Base-by-base conservation (phyloP, 2,888 invertebrate genomes). In the Phengaris arion region DNA sequence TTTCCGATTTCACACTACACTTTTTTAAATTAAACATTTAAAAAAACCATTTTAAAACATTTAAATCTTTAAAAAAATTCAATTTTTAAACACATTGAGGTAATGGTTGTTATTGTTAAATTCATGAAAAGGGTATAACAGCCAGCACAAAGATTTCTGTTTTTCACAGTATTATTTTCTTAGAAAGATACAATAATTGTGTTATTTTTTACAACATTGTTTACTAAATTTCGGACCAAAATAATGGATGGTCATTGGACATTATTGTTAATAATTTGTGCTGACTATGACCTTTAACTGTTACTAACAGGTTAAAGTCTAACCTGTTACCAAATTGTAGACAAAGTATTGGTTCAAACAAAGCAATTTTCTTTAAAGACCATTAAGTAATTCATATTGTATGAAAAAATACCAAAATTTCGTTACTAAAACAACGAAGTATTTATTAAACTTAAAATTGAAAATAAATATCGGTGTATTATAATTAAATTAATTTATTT, bases 1-100 rank as follows among this genome's bases (percentile, higher is more conserved):
- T 88, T 85, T 90, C 92, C 92, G 92, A 91, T 92, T 91, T 90
- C 92, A 91, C 90, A 81, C 92, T 92, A 92, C 90, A 88, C 84
- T 84, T 86, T 22, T 83, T 83, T 83, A 81, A 82, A 72, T 72
- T 72, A 72, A 72, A 72, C 75, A 82, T 85, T 83, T 85, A 87
- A 85, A 84, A 81, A 85, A 85, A 82, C 81, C 80, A 81, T 83
- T 84, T 81, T 82, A 83, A 84, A 84, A 85, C 82, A 81, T 80
- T 81, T 74, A 78, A 76, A 79, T 78, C 79, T 78, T 80, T 80
- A 78, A 82, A 82, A 82, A 82, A 78, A 76, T 77, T 75, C 70
- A 70, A 69, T 59, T 70, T 75, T 57, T 51, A 75, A 77, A 75
- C 78, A 79, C 79, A 79, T 35, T 35, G 72, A 72, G 72, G 2